Evolutionary conservation across 1,140 invertebrate genomes (phyloP).

Genomic region (Holotrichia oblita): DNA sequence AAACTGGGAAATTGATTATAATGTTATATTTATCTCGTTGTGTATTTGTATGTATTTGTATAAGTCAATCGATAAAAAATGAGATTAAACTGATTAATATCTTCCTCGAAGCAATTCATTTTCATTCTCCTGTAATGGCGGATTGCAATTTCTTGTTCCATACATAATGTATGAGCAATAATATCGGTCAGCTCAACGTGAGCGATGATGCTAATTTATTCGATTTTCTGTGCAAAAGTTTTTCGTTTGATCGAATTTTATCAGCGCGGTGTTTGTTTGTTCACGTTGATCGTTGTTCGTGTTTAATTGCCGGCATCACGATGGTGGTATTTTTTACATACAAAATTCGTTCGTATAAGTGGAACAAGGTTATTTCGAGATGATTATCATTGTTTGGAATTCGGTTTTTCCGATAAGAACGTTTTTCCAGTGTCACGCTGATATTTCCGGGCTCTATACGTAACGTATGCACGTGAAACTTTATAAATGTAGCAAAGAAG

Average conservation of each 20-base stretch:
- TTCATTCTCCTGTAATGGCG: not conserved
- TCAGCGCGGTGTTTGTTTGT: not conserved
- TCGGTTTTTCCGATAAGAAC: not conserved
- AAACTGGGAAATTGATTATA: not conserved
- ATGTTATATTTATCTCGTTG: not conserved
- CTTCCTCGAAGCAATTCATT: not conserved
- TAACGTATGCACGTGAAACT: no score
- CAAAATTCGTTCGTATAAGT: not conserved
- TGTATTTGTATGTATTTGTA: no score
- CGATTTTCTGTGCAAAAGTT: not conserved
- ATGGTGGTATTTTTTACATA: not conserved
- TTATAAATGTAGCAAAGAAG: no score
- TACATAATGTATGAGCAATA: slow-evolving; percentile 4
- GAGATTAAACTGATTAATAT: not conserved
- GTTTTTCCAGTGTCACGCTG: not conserved
- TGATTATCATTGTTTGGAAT: slow-evolving; percentile 6
- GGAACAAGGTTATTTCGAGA: not conserved
- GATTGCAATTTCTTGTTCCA: not conserved
- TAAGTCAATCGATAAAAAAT: not conserved
- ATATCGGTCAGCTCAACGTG: not conserved
- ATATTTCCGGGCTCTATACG: not conserved
- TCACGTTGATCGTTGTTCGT: not conserved
- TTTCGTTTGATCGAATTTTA: slow-evolving; percentile 13
- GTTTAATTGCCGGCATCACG: not conserved
- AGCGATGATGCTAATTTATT: not conserved